Evolutionary conservation across 30 jellyfish, hydroid and myxozoan genomes (phyloP), one percentile per base, ranked within the genome.

Genomic region (Clytia hemisphaerica): DNA sequence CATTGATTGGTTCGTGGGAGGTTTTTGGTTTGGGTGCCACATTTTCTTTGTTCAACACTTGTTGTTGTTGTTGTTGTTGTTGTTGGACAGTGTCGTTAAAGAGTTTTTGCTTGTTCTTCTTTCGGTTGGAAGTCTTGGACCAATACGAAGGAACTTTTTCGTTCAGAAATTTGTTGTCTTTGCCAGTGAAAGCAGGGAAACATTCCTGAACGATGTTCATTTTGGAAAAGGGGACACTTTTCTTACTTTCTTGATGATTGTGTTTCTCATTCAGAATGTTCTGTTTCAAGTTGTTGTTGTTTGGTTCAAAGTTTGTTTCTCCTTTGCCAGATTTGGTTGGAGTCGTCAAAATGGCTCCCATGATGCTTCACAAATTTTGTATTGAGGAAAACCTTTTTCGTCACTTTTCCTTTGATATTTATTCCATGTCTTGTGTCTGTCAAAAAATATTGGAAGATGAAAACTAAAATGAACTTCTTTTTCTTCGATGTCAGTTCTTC

Each of bases 331-430:
- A 33, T 51, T 75, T 79, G 49, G 22, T 44, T 14, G 96, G 96
- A 5, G 90, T 86, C 33, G 96, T 82, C 48, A 86, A 75, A 4
- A 86, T 86, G 38, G 96, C 90, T 15, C 96, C 96, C 96, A 86
- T 79, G 18, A 15, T 60, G 66, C 54, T 16, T 16, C 19, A 42
- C 14, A 21, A 42, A 42, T n/a, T n/a, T n/a, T n/a, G n/a, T n/a
- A n/a, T n/a, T n/a, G n/a, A n/a, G n/a, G n/a, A n/a, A n/a, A n/a
- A n/a, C n/a, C n/a, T n/a, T n/a, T n/a, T n/a, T n/a, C n/a, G n/a
- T n/a, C n/a, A n/a, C n/a, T n/a, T n/a, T n/a, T n/a, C n/a, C n/a
- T n/a, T n/a, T n/a, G n/a, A n/a, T n/a, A n/a, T n/a, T n/a, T n/a
- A n/a, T n/a, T n/a, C n/a, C n/a, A n/a, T n/a, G n/a, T n/a, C n/a